Conservation (phyloP, 2,888 invertebrate species). For the Nemurella pictetii region DNA sequence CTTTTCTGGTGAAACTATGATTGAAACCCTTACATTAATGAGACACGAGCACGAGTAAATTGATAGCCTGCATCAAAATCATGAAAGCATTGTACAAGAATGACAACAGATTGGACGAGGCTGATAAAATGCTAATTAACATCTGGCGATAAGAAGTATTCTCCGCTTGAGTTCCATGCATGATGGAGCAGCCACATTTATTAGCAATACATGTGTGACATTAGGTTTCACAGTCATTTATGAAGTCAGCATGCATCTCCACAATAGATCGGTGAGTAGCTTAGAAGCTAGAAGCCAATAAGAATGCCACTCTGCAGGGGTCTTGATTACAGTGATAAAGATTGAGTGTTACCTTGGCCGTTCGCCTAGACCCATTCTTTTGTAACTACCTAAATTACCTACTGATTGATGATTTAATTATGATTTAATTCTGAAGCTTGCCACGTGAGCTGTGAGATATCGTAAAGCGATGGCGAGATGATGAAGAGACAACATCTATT, state of each 20-base stretch:
- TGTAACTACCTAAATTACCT: background rate
- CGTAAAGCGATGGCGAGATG: background rate
- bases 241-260: background rate
- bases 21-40: too few relatives aligned
- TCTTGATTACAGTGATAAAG: background rate
- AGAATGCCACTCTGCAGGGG: background rate
- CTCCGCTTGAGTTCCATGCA: background rate
- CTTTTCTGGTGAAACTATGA: background rate
- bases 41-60: background rate
- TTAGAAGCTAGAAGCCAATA: background rate
- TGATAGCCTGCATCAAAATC: background rate
- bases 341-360: background rate
- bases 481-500: background rate
- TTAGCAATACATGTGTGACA: background rate
- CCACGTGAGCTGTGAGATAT: background rate
- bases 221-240: background rate
- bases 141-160: background rate
- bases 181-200: background rate
- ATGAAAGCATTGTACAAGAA: background rate
- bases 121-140: background rate
- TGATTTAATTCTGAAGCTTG: background rate
- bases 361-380: background rate
- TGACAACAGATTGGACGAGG: background rate
- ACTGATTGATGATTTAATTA: background rate
- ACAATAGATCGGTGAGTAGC: background rate